A percentile compares a stretch with the other conserved stretches of the same genome.
phyloP scores from a whole-genome alignment of 2,888 invertebrate genomes.

The Napeogenes inachia region DNA sequence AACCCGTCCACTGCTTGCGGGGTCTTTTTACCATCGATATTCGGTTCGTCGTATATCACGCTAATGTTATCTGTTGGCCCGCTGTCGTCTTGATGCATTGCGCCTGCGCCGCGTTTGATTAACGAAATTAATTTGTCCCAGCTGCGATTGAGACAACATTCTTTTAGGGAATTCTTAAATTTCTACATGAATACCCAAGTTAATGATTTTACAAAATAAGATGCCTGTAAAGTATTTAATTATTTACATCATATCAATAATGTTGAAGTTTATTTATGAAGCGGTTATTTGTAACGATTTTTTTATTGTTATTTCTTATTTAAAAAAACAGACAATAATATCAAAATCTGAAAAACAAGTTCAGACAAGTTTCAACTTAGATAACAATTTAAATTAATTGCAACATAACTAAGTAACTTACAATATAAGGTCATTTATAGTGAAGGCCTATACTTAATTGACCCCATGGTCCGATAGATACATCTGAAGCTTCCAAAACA shows the following conservation, averaged over 20 bases:
- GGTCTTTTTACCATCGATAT: constrained; percentile 50
- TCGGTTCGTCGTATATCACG: constrained; percentile 65
- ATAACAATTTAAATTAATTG: not conserved
- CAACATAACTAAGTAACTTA: constrained; percentile 12
- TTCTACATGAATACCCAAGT: constrained; percentile 16
- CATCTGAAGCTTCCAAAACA: constrained; percentile 63
- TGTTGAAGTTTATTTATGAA: no score
- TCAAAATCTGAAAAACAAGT: constrained; percentile 2
- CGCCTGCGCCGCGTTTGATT: constrained; percentile 62
- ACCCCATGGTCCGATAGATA: constrained; percentile 52
- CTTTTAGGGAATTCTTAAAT: constrained; percentile 30
- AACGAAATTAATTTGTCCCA: constrained; percentile 73
- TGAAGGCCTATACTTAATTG: constrained; percentile 52
- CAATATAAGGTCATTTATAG: constrained; percentile 34
- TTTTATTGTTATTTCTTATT: no score
- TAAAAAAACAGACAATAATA: no score
- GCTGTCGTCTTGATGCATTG: constrained; percentile 71
- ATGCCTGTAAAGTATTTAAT: not conserved
- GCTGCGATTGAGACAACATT: constrained; percentile 39
- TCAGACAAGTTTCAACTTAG: not conserved
- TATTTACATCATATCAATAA: not conserved
- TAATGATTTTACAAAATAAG: constrained; percentile 4
- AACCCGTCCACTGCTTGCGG: constrained; percentile 24
- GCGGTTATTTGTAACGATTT: no score
- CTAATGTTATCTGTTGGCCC: constrained; percentile 63